phyloP scores from a whole-genome alignment of 2,888 invertebrate species.

The Pollenia griseotomentosa region DNA sequence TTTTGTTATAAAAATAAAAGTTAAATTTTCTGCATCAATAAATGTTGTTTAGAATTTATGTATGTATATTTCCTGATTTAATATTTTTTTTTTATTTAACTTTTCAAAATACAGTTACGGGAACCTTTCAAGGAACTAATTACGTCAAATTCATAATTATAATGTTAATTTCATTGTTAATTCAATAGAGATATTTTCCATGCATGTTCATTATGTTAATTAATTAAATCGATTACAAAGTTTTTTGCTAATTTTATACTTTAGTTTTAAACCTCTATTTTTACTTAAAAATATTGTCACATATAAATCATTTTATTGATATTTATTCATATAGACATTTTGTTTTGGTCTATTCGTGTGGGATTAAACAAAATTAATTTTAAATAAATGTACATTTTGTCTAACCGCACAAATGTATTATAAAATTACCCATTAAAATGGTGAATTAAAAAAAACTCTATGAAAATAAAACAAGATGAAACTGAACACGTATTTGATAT shows the following conservation, averaged over 20 bases:
- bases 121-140: neutral
- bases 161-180: neutral
- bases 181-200: constrained; percentile 7
- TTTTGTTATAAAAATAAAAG: neutral
- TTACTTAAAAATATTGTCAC: constrained; percentile 10
- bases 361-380: constrained; percentile 69
- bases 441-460: neutral
- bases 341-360: constrained; percentile 15
- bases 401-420: constrained; percentile 67
- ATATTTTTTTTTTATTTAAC: no score
- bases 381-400: constrained; percentile 71
- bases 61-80: neutral
- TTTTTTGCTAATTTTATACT: constrained; percentile 14
- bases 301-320: constrained; percentile 17
- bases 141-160: neutral
- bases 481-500: constrained; percentile 63
- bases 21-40: neutral
- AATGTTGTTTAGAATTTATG: neutral
- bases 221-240: constrained; percentile 23
- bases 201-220: neutral
- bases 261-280: neutral
- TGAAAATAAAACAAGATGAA: neutral
- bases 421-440: constrained; percentile 66
- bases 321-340: constrained; percentile 32
- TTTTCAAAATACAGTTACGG: neutral